These are phyloP conservation scores for Peromyscus eremicus DNA, from an alignment of 2,797 vertebrate species.

Conservation along the genomic window DNA sequence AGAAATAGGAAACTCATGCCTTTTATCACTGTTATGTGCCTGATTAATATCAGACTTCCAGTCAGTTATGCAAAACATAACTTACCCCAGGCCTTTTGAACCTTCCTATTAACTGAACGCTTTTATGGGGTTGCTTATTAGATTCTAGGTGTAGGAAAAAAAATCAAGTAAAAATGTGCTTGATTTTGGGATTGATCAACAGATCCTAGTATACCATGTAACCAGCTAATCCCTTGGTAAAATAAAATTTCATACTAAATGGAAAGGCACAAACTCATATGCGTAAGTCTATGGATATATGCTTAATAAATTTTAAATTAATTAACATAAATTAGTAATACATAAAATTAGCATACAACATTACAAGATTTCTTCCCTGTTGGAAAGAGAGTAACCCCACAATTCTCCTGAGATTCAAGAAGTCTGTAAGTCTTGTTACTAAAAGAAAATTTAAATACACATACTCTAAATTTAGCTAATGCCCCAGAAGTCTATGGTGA, in stretches of 20 bases:
- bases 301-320: constrained; percentile 38
- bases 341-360: constrained; percentile 23
- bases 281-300: background rate
- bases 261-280: constrained; percentile 28
- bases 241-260: constrained; percentile 35
- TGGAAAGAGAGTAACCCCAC: constrained; percentile 18
- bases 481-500: constrained; percentile 31
- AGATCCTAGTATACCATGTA: background rate
- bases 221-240: background rate
- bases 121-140: constrained; percentile 66
- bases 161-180: constrained; percentile 46
- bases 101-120: background rate
- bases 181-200: constrained; percentile 1
- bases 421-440: constrained; percentile 60
- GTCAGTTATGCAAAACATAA: constrained; percentile 70
- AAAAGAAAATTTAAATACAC: constrained; percentile 69
- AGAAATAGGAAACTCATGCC: constrained; percentile 75
- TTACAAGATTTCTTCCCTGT: background rate
- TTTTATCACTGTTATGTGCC: constrained; percentile 50
- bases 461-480: constrained; percentile 52
- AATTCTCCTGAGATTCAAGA: constrained; percentile 44
- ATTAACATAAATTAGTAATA: constrained; percentile 62
- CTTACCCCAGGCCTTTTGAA: constrained; percentile 60
- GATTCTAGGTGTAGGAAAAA: background rate
- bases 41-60: constrained; percentile 50